A percentile compares a stretch with the other conserved stretches of the same genome.
phyloP scores from a whole-genome alignment of 2,888 invertebrate species.

The Ormia ochracea region DNA sequence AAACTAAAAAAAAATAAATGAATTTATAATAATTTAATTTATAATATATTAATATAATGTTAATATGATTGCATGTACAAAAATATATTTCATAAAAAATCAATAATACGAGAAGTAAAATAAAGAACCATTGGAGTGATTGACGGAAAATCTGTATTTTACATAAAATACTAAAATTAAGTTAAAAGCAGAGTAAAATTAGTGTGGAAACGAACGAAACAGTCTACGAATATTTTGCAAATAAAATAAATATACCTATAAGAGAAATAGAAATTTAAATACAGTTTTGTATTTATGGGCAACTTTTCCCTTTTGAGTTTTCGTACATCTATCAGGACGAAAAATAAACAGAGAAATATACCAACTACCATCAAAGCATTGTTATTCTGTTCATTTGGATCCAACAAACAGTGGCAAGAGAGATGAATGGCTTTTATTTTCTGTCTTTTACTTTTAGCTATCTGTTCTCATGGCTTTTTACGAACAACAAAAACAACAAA shows the following conservation, averaged over 20 bases:
- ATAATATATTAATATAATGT: too few species aligned
- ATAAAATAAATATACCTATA: constrained; percentile 15
- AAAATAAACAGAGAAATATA: constrained; percentile 47
- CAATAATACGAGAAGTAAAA: neutral
- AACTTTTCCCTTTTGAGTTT: constrained; percentile 21
- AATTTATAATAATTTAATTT: too few species aligned
- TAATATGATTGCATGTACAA: too few species aligned
- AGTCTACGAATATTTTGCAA: constrained; percentile 10
- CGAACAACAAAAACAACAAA: constrained; percentile 21
- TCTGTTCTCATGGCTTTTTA: constrained; percentile 9
- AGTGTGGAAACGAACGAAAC: neutral
- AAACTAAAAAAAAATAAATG: too few species aligned
- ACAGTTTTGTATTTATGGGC: constrained; percentile 24
- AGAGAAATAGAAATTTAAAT: constrained; percentile 19
- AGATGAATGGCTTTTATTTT: constrained; percentile 43
- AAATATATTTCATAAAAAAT: too few species aligned
- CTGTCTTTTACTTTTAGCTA: neutral
- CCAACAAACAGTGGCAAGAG: constrained; percentile 22
- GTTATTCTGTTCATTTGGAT: constrained; percentile 11
- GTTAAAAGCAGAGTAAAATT: constrained; percentile 35
- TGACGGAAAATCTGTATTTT: constrained; percentile 48
- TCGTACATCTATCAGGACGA: constrained; percentile 19
- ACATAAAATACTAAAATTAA: constrained; percentile 18
- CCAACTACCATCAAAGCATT: constrained; percentile 4
- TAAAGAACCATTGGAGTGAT: constrained; percentile 1